phyloP scores from a whole-genome alignment of 2,888 invertebrate genomes.

The Nemoura dubitans region DNA sequence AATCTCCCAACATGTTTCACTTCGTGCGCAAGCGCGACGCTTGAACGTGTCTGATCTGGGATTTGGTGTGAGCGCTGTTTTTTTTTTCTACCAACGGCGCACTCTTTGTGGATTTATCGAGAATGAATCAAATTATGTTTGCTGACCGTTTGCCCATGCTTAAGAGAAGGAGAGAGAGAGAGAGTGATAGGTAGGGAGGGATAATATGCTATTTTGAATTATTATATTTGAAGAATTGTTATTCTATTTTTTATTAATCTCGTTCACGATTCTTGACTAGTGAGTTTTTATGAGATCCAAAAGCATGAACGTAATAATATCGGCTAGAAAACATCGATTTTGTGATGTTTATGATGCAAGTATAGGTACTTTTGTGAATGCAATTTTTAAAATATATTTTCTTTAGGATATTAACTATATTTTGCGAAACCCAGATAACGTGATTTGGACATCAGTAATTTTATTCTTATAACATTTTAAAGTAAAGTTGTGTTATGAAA shows the following conservation, averaged over 20 bases:
- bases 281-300: neutral
- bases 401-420: too few species aligned
- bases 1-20: neutral
- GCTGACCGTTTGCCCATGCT: neutral
- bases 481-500: too few species aligned
- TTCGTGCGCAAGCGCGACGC: neutral
- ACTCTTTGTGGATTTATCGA: neutral
- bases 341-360: neutral
- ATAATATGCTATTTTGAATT: neutral
- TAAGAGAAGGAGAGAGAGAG: neutral
- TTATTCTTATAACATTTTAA: too few species aligned
- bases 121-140: neutral
- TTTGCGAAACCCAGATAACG: too few species aligned
- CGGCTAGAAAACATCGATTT: neutral
- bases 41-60: neutral
- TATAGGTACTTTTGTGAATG: too few species aligned
- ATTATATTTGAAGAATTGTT: constrained; percentile 12
- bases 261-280: neutral
- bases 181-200: too few species aligned
- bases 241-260: neutral
- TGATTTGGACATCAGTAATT: too few species aligned
- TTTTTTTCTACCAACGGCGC: neutral
- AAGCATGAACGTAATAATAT: neutral
- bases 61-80: neutral
- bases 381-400: too few species aligned